Percentiles rank a stretch among this genome's conserved stretches.
Evolutionary conservation across 2,888 invertebrate species (phyloP).

Genomic region (Helicoverpa assulta): DNA sequence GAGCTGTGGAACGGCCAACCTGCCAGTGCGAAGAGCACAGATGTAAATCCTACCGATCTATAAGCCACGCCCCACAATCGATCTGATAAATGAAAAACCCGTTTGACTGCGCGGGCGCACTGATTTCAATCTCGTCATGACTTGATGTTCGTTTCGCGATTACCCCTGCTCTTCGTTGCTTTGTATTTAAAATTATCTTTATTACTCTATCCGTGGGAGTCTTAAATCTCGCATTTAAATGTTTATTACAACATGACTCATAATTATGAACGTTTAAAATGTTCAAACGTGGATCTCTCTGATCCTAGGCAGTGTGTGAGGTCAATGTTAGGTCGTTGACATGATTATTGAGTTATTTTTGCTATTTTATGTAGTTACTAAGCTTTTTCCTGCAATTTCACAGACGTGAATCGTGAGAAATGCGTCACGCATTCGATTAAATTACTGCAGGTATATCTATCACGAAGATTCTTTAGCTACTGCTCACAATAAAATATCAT

Average conservation of each 20-base stretch:
- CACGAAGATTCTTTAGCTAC: too few relatives aligned
- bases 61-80: constrained; percentile 84
- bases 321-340: constrained; percentile 61
- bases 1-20: constrained; percentile 16
- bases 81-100: constrained; percentile 85
- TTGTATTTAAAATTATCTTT: constrained; percentile 87
- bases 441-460: not conserved
- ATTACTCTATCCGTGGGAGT: constrained; percentile 83
- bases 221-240: constrained; percentile 76
- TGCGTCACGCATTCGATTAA: not conserved
- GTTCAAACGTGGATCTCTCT: constrained; percentile 64
- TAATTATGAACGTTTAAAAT: constrained; percentile 74
- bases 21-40: constrained; percentile 68
- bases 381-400: constrained; percentile 16
- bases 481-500: too few relatives aligned
- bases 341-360: constrained; percentile 48
- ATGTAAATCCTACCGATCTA: constrained; percentile 69
- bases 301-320: constrained; percentile 52
- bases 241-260: constrained; percentile 78
- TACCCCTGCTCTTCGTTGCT: constrained; percentile 75
- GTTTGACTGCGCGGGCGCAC: constrained; percentile 77
- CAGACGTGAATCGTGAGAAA: not conserved
- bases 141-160: constrained; percentile 75
- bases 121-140: constrained; percentile 81
- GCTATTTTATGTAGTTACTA: constrained; percentile 11